These are phyloP conservation scores for Armadillidium nasatum DNA, from an alignment of 1,140 invertebrate species.

Conservation along the genomic window DNA sequence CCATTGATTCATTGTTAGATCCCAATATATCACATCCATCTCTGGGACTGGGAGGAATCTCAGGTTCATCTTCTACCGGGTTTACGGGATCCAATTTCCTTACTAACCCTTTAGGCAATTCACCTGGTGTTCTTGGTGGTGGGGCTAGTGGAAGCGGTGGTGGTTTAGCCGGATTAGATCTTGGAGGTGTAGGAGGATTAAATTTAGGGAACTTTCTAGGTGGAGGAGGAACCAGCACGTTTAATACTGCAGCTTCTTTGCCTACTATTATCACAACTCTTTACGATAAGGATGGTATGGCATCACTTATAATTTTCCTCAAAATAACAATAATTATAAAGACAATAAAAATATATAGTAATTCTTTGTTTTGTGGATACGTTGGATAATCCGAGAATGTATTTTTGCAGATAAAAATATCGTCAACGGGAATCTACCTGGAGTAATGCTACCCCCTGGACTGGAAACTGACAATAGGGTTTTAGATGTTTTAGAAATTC, in stretches of 20 bases:
- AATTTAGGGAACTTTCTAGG: conserved; percentile 26
- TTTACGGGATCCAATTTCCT: neutral
- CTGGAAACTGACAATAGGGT: conserved; percentile 48
- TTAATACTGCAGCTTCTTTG: neutral
- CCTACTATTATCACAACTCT: conserved; percentile 50
- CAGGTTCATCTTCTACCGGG: neutral
- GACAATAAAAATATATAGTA: too few relatives aligned
- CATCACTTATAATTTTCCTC: neutral
- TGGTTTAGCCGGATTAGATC: neutral
- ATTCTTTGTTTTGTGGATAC: neutral
- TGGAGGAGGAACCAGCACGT: conserved; percentile 33
- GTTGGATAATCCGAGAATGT: neutral
- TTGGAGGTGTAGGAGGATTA: neutral
- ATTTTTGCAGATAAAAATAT: conserved; percentile 46
- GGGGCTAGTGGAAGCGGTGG: conserved; percentile 22
- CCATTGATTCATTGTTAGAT: conserved; percentile 28
- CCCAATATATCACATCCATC: conserved; percentile 19
- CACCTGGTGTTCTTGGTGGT: conserved; percentile 3
- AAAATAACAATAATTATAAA: neutral
- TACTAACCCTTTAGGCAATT: conserved; percentile 3
- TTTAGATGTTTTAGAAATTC: conserved; percentile 87
- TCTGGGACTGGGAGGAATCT: neutral
- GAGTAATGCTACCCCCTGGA: conserved; percentile 29
- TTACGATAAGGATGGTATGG: conserved; percentile 48
- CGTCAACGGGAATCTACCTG: conserved; percentile 46